phyloP scores from a whole-genome alignment of 2,888 invertebrate species.

The Luperina nickerlii region DNA sequence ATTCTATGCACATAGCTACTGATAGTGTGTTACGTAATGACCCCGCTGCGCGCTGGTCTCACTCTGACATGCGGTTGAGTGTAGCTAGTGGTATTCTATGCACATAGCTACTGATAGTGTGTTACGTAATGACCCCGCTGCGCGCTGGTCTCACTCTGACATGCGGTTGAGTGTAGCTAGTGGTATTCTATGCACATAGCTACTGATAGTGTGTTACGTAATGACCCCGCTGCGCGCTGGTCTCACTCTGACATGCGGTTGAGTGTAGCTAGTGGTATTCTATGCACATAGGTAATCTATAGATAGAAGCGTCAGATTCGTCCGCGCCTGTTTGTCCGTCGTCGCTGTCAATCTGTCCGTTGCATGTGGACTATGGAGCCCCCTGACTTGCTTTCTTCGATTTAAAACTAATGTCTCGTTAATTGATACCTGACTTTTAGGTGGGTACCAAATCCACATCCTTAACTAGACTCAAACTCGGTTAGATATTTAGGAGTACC shows the following conservation, averaged over 20 bases:
- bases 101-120: too few relatives aligned
- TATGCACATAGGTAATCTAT: too few relatives aligned
- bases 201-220: not conserved
- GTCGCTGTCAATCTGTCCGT: not conserved
- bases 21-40: not conserved
- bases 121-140: not conserved
- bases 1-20: not conserved
- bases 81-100: not conserved
- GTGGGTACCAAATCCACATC: not conserved
- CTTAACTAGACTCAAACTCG: not conserved
- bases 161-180: not conserved
- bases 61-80: not conserved
- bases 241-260: not conserved
- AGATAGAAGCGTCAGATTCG: not conserved
- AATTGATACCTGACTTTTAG: not conserved
- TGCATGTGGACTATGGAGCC: slow-evolving; percentile 1
- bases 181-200: not conserved
- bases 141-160: not conserved
- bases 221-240: not conserved
- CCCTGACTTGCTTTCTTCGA: not conserved
- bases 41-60: not conserved
- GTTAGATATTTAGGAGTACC: not conserved
- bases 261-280: not conserved
- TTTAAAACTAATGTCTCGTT: not conserved
- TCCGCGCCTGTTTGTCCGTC: slow-evolving; percentile 1